phyloP scores from a whole-genome alignment of 2,888 invertebrate genomes.

The Nemotelus pantherinus region DNA sequence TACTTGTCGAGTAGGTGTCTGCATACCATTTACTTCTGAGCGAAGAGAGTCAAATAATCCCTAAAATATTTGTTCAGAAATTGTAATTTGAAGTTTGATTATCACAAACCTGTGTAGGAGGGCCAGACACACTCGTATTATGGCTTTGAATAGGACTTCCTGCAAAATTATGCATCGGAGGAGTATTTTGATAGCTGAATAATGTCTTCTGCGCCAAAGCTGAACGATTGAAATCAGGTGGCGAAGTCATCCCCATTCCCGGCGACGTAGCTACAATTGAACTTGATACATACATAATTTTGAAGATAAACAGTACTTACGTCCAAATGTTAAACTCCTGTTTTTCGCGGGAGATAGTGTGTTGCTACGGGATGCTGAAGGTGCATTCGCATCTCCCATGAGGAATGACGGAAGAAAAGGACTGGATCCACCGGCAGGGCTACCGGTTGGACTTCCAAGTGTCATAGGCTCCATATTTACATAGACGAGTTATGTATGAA shows the following conservation, averaged over 20 bases:
- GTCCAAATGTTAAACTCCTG: constrained; percentile 69
- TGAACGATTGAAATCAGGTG: constrained; percentile 66
- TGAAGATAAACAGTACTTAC: constrained; percentile 50
- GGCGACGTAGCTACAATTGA: constrained; percentile 64
- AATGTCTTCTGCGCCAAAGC: constrained; percentile 67
- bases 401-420: constrained; percentile 82
- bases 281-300: constrained; percentile 43
- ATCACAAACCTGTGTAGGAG: constrained; percentile 55
- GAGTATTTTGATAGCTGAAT: constrained; percentile 58
- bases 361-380: constrained; percentile 68
- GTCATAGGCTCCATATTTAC: constrained; percentile 83
- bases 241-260: constrained; percentile 65
- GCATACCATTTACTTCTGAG: constrained; percentile 56
- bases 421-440: constrained; percentile 74
- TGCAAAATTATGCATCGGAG: constrained; percentile 52
- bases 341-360: constrained; percentile 72
- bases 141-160: constrained; percentile 55
- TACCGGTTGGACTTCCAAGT: constrained; percentile 80
- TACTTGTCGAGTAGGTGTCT: constrained; percentile 54
- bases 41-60: constrained; percentile 62
- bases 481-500: neutral
- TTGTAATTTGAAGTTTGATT: neutral
- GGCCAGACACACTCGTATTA: constrained; percentile 58
- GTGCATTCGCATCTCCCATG: constrained; percentile 75
- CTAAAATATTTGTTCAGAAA: constrained; percentile 43